These are phyloP conservation scores for Ditula angustiorana DNA, from an alignment of 2,888 invertebrate species.

Conservation along the genomic window DNA sequence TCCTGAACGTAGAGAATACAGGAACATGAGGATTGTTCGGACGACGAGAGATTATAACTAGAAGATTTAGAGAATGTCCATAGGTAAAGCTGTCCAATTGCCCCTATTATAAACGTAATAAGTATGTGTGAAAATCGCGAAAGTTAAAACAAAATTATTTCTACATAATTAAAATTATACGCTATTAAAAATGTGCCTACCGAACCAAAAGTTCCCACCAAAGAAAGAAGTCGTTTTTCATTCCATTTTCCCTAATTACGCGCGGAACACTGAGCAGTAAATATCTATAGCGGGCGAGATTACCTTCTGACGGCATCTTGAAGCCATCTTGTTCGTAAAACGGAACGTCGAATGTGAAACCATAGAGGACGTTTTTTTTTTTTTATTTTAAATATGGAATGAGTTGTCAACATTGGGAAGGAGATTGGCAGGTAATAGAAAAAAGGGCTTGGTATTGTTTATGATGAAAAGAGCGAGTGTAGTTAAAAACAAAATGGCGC, in stretches of 20 bases:
- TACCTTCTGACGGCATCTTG: conserved; percentile 65
- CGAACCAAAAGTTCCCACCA: conserved; percentile 39
- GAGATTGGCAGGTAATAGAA: neutral
- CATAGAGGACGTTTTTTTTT: conserved; percentile 13
- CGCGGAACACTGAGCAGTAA: conserved; percentile 18
- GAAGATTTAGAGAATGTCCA: too few relatives aligned
- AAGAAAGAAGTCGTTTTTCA: conserved; percentile 47
- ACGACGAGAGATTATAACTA: too few relatives aligned
- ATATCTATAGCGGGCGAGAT: conserved; percentile 52
- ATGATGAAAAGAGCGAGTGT: too few relatives aligned
- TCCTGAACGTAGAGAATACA: too few relatives aligned
- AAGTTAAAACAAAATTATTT: too few relatives aligned
- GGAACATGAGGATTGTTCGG: too few relatives aligned
- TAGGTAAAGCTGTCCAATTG: too few relatives aligned
- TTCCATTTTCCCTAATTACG: conserved; percentile 35
- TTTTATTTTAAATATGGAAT: conserved; percentile 23
- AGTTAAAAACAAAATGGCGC: too few relatives aligned
- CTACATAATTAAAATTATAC: too few relatives aligned
- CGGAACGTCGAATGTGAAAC: conserved; percentile 20
- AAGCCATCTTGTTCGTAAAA: conserved; percentile 12
- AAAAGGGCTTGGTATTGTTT: neutral
- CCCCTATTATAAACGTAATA: too few relatives aligned
- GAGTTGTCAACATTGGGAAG: conserved; percentile 22
- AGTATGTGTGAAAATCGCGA: too few relatives aligned
- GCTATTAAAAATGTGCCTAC: neutral